Evolutionary conservation across 2,113 vertebrate genomes (phyloP).

Genomic region (Electrona antarctica): DNA sequence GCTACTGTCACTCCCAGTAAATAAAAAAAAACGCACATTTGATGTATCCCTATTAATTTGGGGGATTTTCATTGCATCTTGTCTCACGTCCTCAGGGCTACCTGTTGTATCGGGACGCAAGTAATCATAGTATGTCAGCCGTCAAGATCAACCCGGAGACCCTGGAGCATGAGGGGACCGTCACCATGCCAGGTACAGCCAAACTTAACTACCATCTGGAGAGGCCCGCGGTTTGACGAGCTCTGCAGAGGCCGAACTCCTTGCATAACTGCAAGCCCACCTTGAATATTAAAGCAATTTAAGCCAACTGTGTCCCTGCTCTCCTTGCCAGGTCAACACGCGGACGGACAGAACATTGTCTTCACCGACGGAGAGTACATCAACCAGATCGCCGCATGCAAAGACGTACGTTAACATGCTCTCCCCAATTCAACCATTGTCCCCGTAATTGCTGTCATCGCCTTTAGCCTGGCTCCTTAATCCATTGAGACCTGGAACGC

Average conservation of each 20-base stretch:
- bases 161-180: slow-evolving; percentile 91
- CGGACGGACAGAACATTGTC: slow-evolving; percentile 95
- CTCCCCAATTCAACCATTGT: background rate
- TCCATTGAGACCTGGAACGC: too few species aligned
- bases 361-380: slow-evolving; percentile 98
- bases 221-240: too few species aligned
- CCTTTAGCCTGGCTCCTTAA: background rate
- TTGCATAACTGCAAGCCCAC: too few species aligned
- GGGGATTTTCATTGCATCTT: background rate
- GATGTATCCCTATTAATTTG: background rate
- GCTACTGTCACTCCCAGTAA: background rate
- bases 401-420: slow-evolving; percentile 85
- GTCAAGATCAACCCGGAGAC: slow-evolving; percentile 98
- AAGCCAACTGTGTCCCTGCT: background rate
- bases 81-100: slow-evolving; percentile 83
- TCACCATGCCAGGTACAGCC: slow-evolving; percentile 91
- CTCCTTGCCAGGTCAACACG: slow-evolving; percentile 85
- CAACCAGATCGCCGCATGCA: slow-evolving; percentile 98
- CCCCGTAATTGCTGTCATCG: background rate
- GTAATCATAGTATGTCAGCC: slow-evolving; percentile 93
- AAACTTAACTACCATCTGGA: background rate
- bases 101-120: slow-evolving; percentile 94
- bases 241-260: too few species aligned
- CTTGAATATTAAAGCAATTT: too few species aligned
- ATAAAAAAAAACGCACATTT: background rate